Conservation (phyloP, 1,140 invertebrate genomes). For the Drosophila ohnishii region DNA sequence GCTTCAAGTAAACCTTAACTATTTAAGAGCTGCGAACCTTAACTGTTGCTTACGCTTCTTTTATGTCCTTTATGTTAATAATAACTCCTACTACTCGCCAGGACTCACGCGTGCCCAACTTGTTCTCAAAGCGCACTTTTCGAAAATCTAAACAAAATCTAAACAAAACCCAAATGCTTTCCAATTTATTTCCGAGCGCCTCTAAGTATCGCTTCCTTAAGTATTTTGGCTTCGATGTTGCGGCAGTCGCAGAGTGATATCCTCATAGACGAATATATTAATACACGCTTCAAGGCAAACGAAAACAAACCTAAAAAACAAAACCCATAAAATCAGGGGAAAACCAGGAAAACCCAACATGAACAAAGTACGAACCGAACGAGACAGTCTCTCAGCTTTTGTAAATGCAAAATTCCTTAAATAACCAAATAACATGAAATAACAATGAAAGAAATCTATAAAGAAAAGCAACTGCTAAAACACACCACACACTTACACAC, state of each 20-base stretch:
- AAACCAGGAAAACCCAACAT: too few species aligned
- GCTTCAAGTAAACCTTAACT: slow-evolving; percentile 45
- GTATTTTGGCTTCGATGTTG: slow-evolving; percentile 68
- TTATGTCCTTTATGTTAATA: slow-evolving; percentile 27
- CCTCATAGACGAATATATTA: slow-evolving; percentile 80
- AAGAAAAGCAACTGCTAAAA: slow-evolving; percentile 56
- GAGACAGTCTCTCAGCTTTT: slow-evolving; percentile 62
- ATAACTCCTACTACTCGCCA: slow-evolving; percentile 30
- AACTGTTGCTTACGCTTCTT: slow-evolving; percentile 47
- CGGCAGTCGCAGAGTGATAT: slow-evolving; percentile 73
- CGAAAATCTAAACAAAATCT: slow-evolving; percentile 1
- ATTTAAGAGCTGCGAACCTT: slow-evolving; percentile 48
- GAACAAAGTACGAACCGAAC: slow-evolving; percentile 23
- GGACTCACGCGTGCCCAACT: slow-evolving; percentile 40
- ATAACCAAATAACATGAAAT: slow-evolving; percentile 53
- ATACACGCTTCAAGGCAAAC: slow-evolving; percentile 71
- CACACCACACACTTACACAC: slow-evolving; percentile 38
- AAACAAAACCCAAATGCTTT: slow-evolving; percentile 29
- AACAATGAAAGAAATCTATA: slow-evolving; percentile 51
- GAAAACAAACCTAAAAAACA: slow-evolving; percentile 39
- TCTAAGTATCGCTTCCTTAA: slow-evolving; percentile 64
- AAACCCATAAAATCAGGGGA: background rate
- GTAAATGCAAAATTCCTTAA: slow-evolving; percentile 70
- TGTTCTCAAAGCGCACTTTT: slow-evolving; percentile 36
- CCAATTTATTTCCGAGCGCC: slow-evolving; percentile 59